A percentile compares a stretch with the other conserved stretches of the same genome.
Evolutionary conservation across 2,888 invertebrate species (phyloP).

Genomic region (Rhamphomyia laevipes): DNA sequence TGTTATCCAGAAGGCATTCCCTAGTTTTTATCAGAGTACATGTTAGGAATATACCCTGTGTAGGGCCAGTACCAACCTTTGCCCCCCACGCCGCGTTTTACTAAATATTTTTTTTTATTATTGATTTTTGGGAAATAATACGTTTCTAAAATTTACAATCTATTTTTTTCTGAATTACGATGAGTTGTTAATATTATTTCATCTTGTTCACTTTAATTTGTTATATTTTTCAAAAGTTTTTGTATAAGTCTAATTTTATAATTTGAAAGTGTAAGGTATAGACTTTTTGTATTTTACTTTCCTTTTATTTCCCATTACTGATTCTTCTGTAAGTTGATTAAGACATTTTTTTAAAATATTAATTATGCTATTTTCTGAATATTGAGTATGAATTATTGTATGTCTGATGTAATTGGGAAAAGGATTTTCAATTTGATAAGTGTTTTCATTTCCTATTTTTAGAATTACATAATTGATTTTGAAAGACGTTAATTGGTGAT

Average conservation of each 20-base stretch:
- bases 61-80: too few relatives aligned
- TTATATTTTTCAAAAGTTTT: neutral
- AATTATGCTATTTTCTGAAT: too few relatives aligned
- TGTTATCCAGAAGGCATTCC: too few relatives aligned
- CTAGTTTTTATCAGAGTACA: too few relatives aligned
- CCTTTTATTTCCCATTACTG: conserved; percentile 3
- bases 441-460: neutral
- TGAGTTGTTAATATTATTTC: too few relatives aligned
- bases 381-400: too few relatives aligned
- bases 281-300: conserved; percentile 4
- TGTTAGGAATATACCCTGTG: too few relatives aligned
- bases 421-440: neutral
- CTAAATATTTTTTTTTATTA: too few relatives aligned
- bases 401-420: neutral
- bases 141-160: too few relatives aligned
- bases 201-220: neutral
- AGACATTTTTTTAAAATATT: conserved; percentile 7
- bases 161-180: too few relatives aligned
- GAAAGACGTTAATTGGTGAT: conserved; percentile 12
- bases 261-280: conserved; percentile 1
- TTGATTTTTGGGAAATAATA: too few relatives aligned
- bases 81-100: too few relatives aligned
- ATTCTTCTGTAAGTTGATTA: neutral
- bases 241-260: conserved; percentile 4
- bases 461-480: neutral